Percentiles rank a stretch among this genome's conserved stretches.
phyloP scores from a whole-genome alignment of 1,140 invertebrate genomes.

The Meloidogyne chitwoodi region DNA sequence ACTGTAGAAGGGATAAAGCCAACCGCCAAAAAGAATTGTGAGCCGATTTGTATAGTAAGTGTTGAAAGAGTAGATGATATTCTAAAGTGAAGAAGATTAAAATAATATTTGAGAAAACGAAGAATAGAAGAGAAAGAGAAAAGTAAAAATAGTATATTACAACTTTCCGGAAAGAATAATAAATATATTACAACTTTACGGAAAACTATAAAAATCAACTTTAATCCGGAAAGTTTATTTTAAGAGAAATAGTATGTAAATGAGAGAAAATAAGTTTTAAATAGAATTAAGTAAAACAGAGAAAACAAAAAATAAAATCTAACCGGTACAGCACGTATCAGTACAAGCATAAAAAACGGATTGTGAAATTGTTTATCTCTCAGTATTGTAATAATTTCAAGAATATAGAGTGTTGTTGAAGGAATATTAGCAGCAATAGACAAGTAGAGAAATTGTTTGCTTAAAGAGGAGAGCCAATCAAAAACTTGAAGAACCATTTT shows the following conservation, averaged over 20 bases:
- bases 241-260: too few relatives aligned
- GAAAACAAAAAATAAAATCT: neutral
- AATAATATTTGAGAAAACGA: too few relatives aligned
- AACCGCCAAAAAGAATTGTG: neutral
- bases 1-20: neutral
- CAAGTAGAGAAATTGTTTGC: neutral
- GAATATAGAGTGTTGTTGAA: neutral
- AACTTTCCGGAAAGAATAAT: too few relatives aligned
- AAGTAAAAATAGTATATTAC: too few relatives aligned
- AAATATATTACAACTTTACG: too few relatives aligned
- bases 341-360: constrained; percentile 2
- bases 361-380: constrained; percentile 1
- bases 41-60: neutral
- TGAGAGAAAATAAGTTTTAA: too few relatives aligned
- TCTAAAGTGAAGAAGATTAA: neutral
- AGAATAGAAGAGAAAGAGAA: too few relatives aligned
- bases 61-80: neutral
- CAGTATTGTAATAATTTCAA: constrained; percentile 5
- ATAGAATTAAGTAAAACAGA: too few relatives aligned
- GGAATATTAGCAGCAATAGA: neutral
- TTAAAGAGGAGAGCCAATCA: neutral
- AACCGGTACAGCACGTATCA: constrained; percentile 2
- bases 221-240: too few relatives aligned
- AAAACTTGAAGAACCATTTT: neutral
- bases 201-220: too few relatives aligned